These are phyloP conservation scores for Onychomys torridus DNA, from an alignment of 2,797 vertebrate species.

Conservation along the genomic window DNA sequence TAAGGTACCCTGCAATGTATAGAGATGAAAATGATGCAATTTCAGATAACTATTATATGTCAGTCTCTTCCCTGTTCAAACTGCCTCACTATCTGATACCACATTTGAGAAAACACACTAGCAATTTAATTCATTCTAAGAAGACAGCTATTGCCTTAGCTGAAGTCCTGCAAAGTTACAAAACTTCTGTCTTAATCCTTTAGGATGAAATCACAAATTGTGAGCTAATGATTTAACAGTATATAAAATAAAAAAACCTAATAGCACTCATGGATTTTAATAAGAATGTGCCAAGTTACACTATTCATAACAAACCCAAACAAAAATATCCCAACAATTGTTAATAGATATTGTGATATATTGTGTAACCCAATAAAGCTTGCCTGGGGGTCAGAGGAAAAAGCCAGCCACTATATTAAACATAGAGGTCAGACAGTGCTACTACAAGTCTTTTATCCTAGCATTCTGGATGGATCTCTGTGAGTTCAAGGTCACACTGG, in stretches of 20 bases:
- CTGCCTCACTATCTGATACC: background rate
- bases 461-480: too few species aligned
- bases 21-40: slow-evolving; percentile 13
- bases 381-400: too few species aligned
- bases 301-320: background rate
- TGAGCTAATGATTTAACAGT: background rate
- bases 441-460: too few species aligned
- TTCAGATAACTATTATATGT: slow-evolving; percentile 12
- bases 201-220: background rate
- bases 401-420: too few species aligned
- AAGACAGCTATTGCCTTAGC: background rate
- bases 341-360: background rate
- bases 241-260: slow-evolving; percentile 7
- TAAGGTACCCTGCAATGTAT: background rate
- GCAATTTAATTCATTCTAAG: background rate
- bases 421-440: too few species aligned
- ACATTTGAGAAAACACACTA: background rate
- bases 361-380: too few species aligned
- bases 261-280: background rate
- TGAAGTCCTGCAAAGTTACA: slow-evolving; percentile 28
- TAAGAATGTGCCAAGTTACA: background rate
- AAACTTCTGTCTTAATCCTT: background rate
- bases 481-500: too few species aligned
- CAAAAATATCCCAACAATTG: background rate
- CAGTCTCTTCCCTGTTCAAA: background rate